Evolutionary conservation across 2,888 invertebrate species (phyloP), one percentile per base, ranked within the genome.

Genomic region (Zygothrica quintamaculata): DNA sequence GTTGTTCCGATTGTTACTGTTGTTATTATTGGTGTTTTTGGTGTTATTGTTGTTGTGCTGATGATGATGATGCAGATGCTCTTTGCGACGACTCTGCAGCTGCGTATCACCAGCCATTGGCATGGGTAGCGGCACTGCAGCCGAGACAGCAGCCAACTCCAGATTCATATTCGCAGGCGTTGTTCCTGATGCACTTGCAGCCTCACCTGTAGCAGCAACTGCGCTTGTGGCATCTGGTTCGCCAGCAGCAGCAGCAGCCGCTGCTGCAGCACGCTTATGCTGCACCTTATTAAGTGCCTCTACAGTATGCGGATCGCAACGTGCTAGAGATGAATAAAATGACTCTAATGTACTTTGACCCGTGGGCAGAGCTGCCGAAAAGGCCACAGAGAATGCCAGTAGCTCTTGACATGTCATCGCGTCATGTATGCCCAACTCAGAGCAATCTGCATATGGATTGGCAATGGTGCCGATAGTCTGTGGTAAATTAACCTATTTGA

Each of bases 331-430:
- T 86, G 94, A 94, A 86, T 96, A 95, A 90, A 96, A 96, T 0
- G 96, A 95, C 88, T 96, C 96, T 46, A 96, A 91, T 9, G 96
- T 95, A 37, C 95, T 94, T 90, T 96, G 96, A 13, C 96, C 96
- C 3, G 97, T 97, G 1, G 97, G 97, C 65, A 97, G 91, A 0
- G 97, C 97, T 0, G 98, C 98, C 66, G 97, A 97, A 52, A 98
- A 93, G 0, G 97, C 97, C 7, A 98, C 98, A 44, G 96, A 96
- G 51, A 98, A 92, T n/a, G 98, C 98, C 60, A 98, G 92, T 22
- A 98, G 92, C 91, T 97, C 97, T 90, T 97, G 97, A 90, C 97
- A 98, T 16, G 91, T 91, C 91, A 91, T 91, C 46, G 91, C 90
- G 65, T 91, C 91, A 74, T 91, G 91, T 74, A 91, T 87, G 75